A percentile compares a stretch with the other conserved stretches of the same genome.
Evolutionary conservation across 2,888 invertebrate species (phyloP).

Genomic region (Protonemura montana): DNA sequence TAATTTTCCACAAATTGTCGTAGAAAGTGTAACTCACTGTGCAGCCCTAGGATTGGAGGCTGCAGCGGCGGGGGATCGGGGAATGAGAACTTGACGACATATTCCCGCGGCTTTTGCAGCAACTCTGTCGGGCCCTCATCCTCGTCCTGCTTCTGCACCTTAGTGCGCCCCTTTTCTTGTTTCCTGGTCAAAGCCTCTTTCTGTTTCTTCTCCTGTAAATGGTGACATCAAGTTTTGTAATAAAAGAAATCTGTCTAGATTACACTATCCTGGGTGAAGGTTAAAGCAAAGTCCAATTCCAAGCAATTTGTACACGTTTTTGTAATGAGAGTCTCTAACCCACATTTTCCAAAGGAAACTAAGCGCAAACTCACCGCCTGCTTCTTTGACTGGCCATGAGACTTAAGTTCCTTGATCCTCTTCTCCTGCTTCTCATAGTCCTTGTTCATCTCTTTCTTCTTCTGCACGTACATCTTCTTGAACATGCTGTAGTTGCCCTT

Average conservation of each 20-base stretch:
- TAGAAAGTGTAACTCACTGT: slow-evolving; percentile 76
- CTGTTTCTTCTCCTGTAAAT: slow-evolving; percentile 81
- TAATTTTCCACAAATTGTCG: too few relatives aligned
- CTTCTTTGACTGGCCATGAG: slow-evolving; percentile 94
- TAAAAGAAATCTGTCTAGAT: too few relatives aligned
- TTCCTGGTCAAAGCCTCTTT: slow-evolving; percentile 91
- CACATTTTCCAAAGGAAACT: slow-evolving; percentile 35
- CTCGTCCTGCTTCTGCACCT: slow-evolving; percentile 81
- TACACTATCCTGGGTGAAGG: too few relatives aligned
- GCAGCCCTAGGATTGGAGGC: slow-evolving; percentile 95
- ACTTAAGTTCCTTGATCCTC: slow-evolving; percentile 91
- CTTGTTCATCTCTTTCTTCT: slow-evolving; percentile 92
- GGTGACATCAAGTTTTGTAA: too few relatives aligned
- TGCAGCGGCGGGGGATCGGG: slow-evolving; percentile 96
- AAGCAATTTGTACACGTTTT: too few relatives aligned
- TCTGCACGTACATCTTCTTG: slow-evolving; percentile 98
- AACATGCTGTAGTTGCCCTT: slow-evolving; percentile 98
- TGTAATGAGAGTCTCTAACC: too few relatives aligned
- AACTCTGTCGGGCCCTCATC: slow-evolving; percentile 83
- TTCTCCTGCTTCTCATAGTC: slow-evolving; percentile 99
- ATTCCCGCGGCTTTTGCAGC: slow-evolving; percentile 90
- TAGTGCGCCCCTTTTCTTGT: slow-evolving; percentile 88
- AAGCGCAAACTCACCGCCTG: slow-evolving; percentile 70
- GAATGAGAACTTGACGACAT: slow-evolving; percentile 96
- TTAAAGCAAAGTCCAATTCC: too few relatives aligned